Evolutionary conservation across 2,113 vertebrate genomes (phyloP).

Genomic region (Dipodomys ordii): DNA sequence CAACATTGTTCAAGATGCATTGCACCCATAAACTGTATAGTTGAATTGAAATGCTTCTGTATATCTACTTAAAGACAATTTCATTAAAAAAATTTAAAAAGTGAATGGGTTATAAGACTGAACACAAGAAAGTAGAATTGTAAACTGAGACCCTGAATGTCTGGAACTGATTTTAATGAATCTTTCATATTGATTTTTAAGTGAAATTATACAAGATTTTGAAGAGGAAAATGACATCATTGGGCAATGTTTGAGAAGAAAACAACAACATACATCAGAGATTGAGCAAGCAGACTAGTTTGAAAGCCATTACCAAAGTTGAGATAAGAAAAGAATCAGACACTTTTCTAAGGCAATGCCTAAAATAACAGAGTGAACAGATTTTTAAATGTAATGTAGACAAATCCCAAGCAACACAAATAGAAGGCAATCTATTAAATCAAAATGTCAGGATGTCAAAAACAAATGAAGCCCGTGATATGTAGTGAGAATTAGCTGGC

Average conservation of each 20-base stretch:
- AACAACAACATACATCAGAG: not conserved
- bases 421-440: slow-evolving; percentile 43
- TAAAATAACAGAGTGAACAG: not conserved
- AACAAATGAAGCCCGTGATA: not conserved
- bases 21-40: too few relatives aligned
- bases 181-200: not conserved
- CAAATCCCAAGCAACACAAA: slow-evolving; percentile 25
- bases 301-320: not conserved
- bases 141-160: not conserved
- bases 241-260: not conserved
- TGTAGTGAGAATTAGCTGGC: not conserved
- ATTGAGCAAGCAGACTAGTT: not conserved
- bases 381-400: slow-evolving; percentile 38
- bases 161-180: not conserved
- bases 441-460: not conserved
- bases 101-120: not conserved
- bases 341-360: not conserved
- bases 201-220: not conserved
- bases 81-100: too few relatives aligned
- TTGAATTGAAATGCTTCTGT: too few relatives aligned
- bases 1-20: too few relatives aligned
- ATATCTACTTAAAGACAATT: too few relatives aligned
- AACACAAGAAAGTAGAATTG: not conserved
- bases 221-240: not conserved
- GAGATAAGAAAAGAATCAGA: slow-evolving; percentile 5